Evolutionary conservation across 1,140 invertebrate species (phyloP), one percentile per base, ranked within the genome.

Genomic region (Carcinoscorpius rotundicauda): DNA sequence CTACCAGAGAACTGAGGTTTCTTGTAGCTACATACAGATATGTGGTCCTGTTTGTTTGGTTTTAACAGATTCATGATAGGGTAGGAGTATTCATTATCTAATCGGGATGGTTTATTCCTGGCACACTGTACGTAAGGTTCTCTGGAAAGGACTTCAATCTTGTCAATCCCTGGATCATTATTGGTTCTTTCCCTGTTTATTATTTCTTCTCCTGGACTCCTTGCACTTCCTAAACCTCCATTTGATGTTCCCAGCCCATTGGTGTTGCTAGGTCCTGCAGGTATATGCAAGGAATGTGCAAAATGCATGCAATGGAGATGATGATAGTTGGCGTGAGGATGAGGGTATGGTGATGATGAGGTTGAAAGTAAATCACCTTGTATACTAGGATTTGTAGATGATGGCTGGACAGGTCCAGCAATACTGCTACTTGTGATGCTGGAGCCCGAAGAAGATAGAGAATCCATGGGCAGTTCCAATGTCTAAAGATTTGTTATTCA

Each of bases 61-160:
- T 66, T 71, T 55, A 55, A 63, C 57, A 71, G 84, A 53, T 87
- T 85, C 65, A 88, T 81, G 66, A 85, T 81, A 3, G 88, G 87
- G 78, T 91, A 91, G 64, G 86, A 84, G 77, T 91, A 92, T 63
- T 92, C 89, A 72, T 90, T 88, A 59, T 86, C 82, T 8, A n/a
- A n/a, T 55, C 53, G 6, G 1, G 86, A 81, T 29, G 69, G 70
- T 65, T 75, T 74, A 68, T 75, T 76, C 64, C 76, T 76, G 51
- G 86, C 86, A 72, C 94, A 82, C 73, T 92, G 89, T 57, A 94
- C 90, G 74, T 94, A 94, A 70, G 82, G 84, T 69, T 87, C 85
- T 58, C 67, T 60, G 48, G 48, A 29, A n/a, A 66, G 51, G 29
- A 29, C 29, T 58, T 68, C 65, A 49, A 69, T 64, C 51, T 69